Conservation (phyloP, 2,888 invertebrate genomes). For the Linyphia triangularis region DNA sequence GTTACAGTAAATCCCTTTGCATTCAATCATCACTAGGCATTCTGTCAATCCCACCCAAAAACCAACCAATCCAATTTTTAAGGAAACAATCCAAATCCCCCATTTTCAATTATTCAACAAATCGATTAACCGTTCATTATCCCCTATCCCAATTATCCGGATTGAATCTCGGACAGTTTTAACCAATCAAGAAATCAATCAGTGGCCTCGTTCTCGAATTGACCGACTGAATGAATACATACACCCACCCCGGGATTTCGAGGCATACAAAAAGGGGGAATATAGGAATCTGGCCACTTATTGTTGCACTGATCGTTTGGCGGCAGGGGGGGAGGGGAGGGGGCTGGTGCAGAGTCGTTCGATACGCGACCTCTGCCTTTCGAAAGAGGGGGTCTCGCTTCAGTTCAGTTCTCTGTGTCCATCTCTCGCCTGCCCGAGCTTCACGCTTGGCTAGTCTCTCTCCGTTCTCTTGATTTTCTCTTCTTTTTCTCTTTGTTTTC, state of each 20-base stretch:
- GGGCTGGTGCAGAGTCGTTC: slow-evolving; percentile 4
- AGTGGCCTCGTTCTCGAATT: neutral
- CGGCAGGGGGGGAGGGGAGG: no score
- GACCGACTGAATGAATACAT: slow-evolving; percentile 53
- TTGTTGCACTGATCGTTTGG: neutral
- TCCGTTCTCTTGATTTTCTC: neutral
- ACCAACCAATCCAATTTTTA: no score
- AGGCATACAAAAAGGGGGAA: neutral
- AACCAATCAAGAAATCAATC: slow-evolving; percentile 35
- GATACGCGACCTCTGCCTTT: slow-evolving; percentile 41
- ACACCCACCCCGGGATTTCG: neutral
- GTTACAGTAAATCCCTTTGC: no score
- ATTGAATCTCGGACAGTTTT: slow-evolving; percentile 18
- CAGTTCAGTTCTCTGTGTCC: slow-evolving; percentile 38
- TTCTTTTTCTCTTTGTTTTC: neutral
- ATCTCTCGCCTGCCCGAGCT: slow-evolving; percentile 28
- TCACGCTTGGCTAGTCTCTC: slow-evolving; percentile 30
- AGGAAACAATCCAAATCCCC: neutral
- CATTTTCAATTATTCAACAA: no score
- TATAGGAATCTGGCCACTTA: neutral
- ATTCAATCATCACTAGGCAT: no score
- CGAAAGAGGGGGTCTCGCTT: slow-evolving; percentile 24
- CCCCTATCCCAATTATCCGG: slow-evolving; percentile 7
- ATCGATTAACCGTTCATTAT: neutral
- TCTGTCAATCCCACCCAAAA: no score